These are phyloP conservation scores for Elanus axillaris DNA, from an alignment of 2,113 vertebrate genomes.

Conservation along the genomic window DNA sequence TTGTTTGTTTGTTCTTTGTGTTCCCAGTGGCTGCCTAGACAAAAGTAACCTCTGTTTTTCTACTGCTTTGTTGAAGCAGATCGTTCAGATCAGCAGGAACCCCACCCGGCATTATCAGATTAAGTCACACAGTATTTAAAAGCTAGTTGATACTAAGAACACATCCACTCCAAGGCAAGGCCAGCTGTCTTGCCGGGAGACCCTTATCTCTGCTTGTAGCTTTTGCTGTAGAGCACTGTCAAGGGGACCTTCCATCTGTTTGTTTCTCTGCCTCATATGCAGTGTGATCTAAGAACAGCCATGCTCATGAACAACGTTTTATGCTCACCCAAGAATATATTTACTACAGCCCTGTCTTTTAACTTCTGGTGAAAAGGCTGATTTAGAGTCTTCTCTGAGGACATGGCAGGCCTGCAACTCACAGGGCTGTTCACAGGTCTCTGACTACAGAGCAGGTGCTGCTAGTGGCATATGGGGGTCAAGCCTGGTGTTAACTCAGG, in stretches of 20 bases:
- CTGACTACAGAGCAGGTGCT: background rate
- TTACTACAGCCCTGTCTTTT: too few species aligned
- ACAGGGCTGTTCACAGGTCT: background rate
- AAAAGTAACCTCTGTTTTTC: background rate
- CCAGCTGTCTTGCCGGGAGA: background rate
- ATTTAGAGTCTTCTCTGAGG: background rate
- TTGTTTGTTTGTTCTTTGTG: background rate
- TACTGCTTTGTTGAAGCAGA: background rate
- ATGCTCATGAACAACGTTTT: accelerated
- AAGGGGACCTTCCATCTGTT: background rate
- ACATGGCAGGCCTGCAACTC: background rate
- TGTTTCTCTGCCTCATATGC: background rate
- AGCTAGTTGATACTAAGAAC: background rate
- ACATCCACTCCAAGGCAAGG: background rate
- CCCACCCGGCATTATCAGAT: background rate
- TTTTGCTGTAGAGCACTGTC: background rate
- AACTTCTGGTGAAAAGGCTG: background rate
- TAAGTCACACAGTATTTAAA: background rate
- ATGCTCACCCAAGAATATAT: background rate
- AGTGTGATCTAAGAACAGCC: background rate
- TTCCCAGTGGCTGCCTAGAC: background rate
- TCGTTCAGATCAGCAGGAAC: background rate
- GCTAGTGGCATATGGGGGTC: accelerated
- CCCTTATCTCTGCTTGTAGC: background rate
- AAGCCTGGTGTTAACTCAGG: background rate